Evolutionary conservation across 2,113 vertebrate species (phyloP).

Genomic region (Sebastes schlegelii): DNA sequence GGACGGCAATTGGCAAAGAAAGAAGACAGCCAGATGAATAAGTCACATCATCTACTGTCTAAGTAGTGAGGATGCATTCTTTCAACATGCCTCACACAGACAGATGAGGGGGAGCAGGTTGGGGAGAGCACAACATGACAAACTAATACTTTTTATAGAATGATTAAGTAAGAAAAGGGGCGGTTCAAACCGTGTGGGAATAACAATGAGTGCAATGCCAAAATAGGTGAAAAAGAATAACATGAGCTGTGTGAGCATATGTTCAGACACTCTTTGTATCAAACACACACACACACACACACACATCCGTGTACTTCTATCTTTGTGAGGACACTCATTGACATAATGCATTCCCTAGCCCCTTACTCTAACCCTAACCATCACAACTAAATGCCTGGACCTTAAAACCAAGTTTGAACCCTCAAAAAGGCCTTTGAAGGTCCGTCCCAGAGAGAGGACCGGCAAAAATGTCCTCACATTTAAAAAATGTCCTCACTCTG

Average conservation of each 20-base stretch:
- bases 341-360: too few relatives aligned
- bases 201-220: conserved; percentile 9
- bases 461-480: too few relatives aligned
- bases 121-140: background rate
- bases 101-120: background rate
- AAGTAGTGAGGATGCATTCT: conserved; percentile 27
- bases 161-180: conserved; percentile 27
- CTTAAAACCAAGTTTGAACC: too few relatives aligned
- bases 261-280: conserved; percentile 52
- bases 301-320: background rate
- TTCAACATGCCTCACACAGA: conserved; percentile 41
- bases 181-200: conserved; percentile 9
- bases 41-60: conserved; percentile 37
- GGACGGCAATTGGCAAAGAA: conserved; percentile 6
- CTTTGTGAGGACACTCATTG: too few relatives aligned
- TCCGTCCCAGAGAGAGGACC: too few relatives aligned
- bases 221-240: conserved; percentile 51
- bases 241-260: conserved; percentile 47
- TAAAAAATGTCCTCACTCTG: too few relatives aligned
- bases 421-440: too few relatives aligned
- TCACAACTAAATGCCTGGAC: too few relatives aligned
- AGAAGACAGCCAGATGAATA: conserved; percentile 35
- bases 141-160: conserved; percentile 35
- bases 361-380: too few relatives aligned
- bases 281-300: conserved; percentile 23